A percentile compares a stretch with the other conserved stretches of the same genome.
Conservation (phyloP, 2,113 vertebrate species). For the pig (Sus scrofa) region T2T-Sscrofa CM000819.6:81710001-81710500, state of each 20-base stretch:
- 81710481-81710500: too few species aligned
- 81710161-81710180: neutral
- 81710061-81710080: neutral
- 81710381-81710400: too few species aligned
- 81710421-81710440: too few species aligned
- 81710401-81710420: too few species aligned
- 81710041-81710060: neutral
- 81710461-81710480: too few species aligned
- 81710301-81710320: too few species aligned
- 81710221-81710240: conserved; percentile 39
- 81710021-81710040: conserved; percentile 3
- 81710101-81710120: neutral
- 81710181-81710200: neutral
- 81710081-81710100: neutral
- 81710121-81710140: neutral
- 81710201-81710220: neutral
- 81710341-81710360: too few species aligned
- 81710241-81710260: neutral
- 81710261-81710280: too few species aligned
- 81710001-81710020: neutral
- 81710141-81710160: neutral
- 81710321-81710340: too few species aligned
- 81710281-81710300: too few species aligned
- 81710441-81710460: too few species aligned
- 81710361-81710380: too few species aligned